Conservation (phyloP, 53 echinoderm and acorn worm genomes). For the Antedon mediterranea region DNA sequence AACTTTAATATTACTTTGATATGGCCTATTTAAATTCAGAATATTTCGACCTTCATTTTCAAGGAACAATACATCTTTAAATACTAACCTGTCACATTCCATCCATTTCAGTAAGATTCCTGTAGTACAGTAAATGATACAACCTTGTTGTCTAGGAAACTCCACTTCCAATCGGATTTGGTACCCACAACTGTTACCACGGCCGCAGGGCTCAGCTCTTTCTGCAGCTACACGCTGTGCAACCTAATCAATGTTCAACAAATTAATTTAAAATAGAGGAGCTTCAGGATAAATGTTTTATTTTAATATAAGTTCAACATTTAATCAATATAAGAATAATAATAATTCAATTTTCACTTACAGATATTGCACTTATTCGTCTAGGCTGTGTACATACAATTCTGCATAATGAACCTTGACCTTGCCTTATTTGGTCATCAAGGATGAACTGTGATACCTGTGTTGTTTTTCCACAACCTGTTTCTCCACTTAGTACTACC, state of each 20-base stretch:
- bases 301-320: too few species aligned
- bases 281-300: too few species aligned
- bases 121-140: constrained; percentile 86
- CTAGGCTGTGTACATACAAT: constrained; percentile 79
- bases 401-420: constrained; percentile 59
- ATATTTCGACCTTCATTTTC: too few species aligned
- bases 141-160: constrained; percentile 72
- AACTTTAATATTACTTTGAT: too few species aligned
- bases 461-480: constrained; percentile 95
- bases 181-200: constrained; percentile 54
- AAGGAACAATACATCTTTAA: too few species aligned
- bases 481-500: constrained; percentile 88
- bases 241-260: constrained; percentile 48
- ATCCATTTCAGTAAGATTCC: constrained; percentile 89
- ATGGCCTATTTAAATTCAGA: too few species aligned
- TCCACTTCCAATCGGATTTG: constrained; percentile 70
- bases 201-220: constrained; percentile 69
- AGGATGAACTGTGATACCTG: constrained; percentile 94
- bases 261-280: too few species aligned
- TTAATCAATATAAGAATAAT: too few species aligned
- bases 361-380: constrained; percentile 82
- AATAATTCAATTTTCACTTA: constrained; percentile 11
- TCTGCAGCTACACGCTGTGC: constrained; percentile 92
- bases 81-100: constrained; percentile 69
- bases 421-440: constrained; percentile 50